Conservation (phyloP, 2,797 vertebrate species). For the Intellagama lesueurii region DNA sequence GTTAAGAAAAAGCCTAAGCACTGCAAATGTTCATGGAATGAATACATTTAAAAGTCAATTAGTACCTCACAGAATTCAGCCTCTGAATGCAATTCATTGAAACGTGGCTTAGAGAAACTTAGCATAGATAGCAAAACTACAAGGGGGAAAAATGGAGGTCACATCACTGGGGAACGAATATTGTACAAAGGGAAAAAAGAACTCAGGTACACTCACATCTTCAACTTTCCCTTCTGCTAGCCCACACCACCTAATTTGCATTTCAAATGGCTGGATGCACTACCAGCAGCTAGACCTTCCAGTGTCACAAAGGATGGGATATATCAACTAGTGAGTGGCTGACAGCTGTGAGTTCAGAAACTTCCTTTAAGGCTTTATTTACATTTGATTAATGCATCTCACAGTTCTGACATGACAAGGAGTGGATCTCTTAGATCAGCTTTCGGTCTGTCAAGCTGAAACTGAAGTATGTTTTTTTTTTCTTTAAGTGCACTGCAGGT, state of each 20-base stretch:
- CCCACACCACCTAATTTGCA: conserved; percentile 1
- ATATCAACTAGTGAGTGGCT: conserved; percentile 36
- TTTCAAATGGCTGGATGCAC: not conserved
- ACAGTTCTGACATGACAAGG: conserved; percentile 16
- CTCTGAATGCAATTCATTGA: not conserved
- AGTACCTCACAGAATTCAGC: not conserved
- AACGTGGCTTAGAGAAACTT: not conserved
- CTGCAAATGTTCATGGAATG: not conserved
- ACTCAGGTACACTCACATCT: not conserved
- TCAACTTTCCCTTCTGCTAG: not conserved
- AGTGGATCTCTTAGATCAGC: not conserved
- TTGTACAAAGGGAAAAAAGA: conserved; percentile 4
- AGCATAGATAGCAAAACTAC: not conserved
- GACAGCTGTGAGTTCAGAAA: conserved; percentile 17
- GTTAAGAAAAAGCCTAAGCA: not conserved
- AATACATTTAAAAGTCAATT: conserved; percentile 14
- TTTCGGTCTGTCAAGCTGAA: conserved; percentile 3
- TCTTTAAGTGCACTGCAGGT: not conserved
- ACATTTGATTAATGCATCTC: conserved; percentile 39
- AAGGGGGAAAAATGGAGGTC: not conserved
- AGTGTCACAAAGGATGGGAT: not conserved
- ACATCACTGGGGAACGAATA: not conserved
- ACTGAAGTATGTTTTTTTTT: not conserved
- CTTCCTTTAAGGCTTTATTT: conserved; percentile 24
- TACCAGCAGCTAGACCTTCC: conserved; percentile 20